Conservation (phyloP, 2,113 vertebrate species). For the Boulengeromyrus knoepffleri region DNA sequence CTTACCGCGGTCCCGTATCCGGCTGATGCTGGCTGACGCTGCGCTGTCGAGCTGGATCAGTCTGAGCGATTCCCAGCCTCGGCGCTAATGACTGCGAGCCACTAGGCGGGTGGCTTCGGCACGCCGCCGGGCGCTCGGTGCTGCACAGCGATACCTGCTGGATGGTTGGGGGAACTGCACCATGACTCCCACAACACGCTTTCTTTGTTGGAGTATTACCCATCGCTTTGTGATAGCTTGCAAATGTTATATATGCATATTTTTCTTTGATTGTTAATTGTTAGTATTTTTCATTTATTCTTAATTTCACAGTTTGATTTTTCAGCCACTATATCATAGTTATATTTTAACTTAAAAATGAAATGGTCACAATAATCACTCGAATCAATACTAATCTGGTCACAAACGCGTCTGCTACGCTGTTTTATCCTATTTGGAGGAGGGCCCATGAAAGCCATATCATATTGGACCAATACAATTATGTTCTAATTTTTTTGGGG, state of each 20-base stretch:
- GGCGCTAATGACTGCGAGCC: background rate
- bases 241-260: background rate
- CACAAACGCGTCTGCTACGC: background rate
- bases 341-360: background rate
- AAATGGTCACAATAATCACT: background rate
- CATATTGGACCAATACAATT: background rate
- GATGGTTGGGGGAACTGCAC: conserved; percentile 1
- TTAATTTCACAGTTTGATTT: background rate
- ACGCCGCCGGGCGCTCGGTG: background rate
- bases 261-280: background rate
- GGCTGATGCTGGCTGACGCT: background rate
- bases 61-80: background rate
- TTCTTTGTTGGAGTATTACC: background rate
- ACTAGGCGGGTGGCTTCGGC: background rate
- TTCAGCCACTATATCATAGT: background rate
- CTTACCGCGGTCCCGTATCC: conserved; percentile 8
- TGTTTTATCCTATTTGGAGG: background rate
- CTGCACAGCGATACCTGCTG: conserved; percentile 8
- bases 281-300: background rate
- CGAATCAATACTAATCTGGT: background rate
- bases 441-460: background rate
- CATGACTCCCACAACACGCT: background rate
- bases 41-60: background rate
- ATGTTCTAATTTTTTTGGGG: background rate
- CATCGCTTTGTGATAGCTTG: background rate